Conservation (phyloP, 1,140 invertebrate species). For the Cherax quadricarinatus region DNA sequence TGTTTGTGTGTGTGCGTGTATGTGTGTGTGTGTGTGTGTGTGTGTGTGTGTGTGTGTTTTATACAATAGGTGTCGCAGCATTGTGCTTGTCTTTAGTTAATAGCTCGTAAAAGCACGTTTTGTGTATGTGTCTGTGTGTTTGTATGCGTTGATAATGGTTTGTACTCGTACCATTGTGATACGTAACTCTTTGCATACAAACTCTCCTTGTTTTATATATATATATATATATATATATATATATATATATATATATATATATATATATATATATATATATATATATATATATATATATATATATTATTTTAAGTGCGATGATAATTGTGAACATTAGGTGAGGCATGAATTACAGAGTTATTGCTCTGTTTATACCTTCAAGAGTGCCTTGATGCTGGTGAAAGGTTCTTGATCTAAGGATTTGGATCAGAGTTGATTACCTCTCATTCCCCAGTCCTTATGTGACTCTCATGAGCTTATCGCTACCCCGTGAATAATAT, state of each 20-base stretch:
- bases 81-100: not conserved
- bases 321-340: not conserved
- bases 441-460: too few species aligned
- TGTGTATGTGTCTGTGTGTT: constrained; percentile 1
- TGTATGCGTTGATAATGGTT: not conserved
- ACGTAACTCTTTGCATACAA: not conserved
- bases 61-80: not conserved
- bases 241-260: not conserved
- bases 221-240: constrained; percentile 4
- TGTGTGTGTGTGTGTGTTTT: not conserved
- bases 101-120: constrained; percentile 16
- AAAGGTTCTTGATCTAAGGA: too few species aligned
- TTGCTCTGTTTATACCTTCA: too few species aligned
- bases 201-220: too few species aligned
- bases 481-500: too few species aligned
- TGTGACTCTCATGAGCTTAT: too few species aligned
- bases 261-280: not conserved
- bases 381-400: too few species aligned
- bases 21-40: too few species aligned
- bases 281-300: not conserved
- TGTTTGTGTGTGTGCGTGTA: too few species aligned
- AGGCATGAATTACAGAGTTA: not conserved
- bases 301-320: not conserved
- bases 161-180: not conserved
- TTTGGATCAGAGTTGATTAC: too few species aligned